Base-by-base conservation (phyloP, 2,797 vertebrate species). In the Kryptopterus vitreolus region DNA sequence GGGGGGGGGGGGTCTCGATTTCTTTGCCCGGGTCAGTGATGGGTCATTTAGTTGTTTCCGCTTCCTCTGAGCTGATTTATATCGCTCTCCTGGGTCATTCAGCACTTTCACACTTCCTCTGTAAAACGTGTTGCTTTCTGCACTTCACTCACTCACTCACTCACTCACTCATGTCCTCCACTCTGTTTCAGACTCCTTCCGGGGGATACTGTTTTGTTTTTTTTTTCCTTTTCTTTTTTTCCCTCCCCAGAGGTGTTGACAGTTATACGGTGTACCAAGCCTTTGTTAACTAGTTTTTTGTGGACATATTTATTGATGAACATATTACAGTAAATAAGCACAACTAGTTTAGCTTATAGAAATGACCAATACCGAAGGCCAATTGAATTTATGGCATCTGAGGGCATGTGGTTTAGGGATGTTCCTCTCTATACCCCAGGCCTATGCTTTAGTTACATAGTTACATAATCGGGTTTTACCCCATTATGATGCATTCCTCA, bases 31-130 rank as follows among this genome's bases (percentile, higher is more conserved):
- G 50, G 80, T 78, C 79, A 79, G 55, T 35, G 62, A 55, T 80
- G 33, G 61, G 81, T 80, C 48, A 81, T 82, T 79, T 80, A 65
- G 66, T n/a, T 68, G 48, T 74, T 83, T 83, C 63, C 62, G n/a
- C 57, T 81, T 85, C 77, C 35, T 83, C 35, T 71, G 79, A 63
- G 76, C 52, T 74, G 83, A 74, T 82, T 83, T 86, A 79, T 78
- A 50, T 13, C 15, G 62, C 72, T 63, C 77, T 76, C 68, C 57
- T 1, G 31, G 69, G 57, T 79, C 62, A 22, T 59, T 24, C 9
- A 13, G 16, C 29, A 3, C 72, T 4, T 76, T 69, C 38, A 68
- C 63, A 61, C 63, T 35, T 69, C 26, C 63, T 61, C 31, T 77
- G 35, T 26, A 52, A 59, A 48, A 38, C 55, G 35, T 71, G 74